Evolutionary conservation across 64 coral and sea anemone species (phyloP).

Genomic region (Astreopora myriophthalma): DNA sequence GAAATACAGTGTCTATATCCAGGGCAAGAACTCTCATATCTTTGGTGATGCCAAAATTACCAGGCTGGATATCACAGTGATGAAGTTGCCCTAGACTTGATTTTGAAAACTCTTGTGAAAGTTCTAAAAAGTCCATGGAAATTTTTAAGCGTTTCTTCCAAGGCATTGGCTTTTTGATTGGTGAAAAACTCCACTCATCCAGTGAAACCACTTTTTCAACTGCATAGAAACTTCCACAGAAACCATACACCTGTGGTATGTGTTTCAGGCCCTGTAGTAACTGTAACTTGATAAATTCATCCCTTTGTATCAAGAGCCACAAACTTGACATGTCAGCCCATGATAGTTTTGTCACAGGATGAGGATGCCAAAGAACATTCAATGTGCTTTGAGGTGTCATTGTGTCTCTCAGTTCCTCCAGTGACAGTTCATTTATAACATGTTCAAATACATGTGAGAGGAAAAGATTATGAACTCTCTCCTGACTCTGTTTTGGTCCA

Average conservation of each 20-base stretch:
- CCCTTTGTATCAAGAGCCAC: constrained; percentile 80
- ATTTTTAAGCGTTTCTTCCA: constrained; percentile 74
- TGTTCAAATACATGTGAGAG: constrained; percentile 41
- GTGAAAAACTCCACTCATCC: constrained; percentile 28
- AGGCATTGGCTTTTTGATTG: constrained; percentile 49
- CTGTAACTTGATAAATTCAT: constrained; percentile 91
- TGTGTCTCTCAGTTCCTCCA: constrained; percentile 1
- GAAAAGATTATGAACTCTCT: constrained; percentile 6
- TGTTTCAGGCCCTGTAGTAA: constrained; percentile 77
- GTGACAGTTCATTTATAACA: constrained; percentile 61
- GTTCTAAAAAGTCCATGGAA: constrained; percentile 67
- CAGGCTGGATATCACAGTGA: constrained; percentile 93
- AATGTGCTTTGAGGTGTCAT: background rate
- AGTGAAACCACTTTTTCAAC: constrained; percentile 77
- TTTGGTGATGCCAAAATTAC: constrained; percentile 87
- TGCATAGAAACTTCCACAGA: constrained; percentile 95
- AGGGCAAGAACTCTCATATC: constrained; percentile 61
- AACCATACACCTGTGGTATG: constrained; percentile 88
- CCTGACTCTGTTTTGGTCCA: background rate
- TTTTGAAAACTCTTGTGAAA: constrained; percentile 60
- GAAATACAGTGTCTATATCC: constrained; percentile 87
- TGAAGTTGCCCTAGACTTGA: constrained; percentile 58
- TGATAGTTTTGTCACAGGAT: constrained; percentile 59
- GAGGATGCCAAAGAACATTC: constrained; percentile 57
- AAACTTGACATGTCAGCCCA: constrained; percentile 77